These are phyloP conservation scores for Abrostola tripartita DNA, from an alignment of 2,888 invertebrate genomes.

Conservation along the genomic window DNA sequence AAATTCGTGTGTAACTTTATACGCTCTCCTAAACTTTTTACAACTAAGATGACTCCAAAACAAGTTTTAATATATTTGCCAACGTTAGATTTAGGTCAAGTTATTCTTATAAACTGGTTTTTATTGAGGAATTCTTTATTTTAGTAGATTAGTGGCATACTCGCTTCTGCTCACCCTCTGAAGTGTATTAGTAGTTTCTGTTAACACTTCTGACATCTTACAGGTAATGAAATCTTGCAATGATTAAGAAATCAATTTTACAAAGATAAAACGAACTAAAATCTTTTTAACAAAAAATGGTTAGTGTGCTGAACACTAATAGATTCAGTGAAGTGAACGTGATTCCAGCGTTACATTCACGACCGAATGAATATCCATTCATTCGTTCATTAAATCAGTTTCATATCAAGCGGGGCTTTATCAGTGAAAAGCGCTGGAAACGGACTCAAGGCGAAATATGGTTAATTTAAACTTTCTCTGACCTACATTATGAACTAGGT, in stretches of 20 bases:
- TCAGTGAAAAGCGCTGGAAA: constrained; percentile 50
- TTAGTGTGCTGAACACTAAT: constrained; percentile 59
- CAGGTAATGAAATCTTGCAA: neutral
- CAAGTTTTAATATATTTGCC: too few species aligned
- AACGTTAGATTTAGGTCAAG: too few species aligned
- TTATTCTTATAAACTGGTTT: too few species aligned
- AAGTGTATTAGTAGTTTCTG: too few species aligned
- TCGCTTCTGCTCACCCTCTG: too few species aligned
- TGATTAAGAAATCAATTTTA: constrained; percentile 2
- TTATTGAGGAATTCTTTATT: too few species aligned
- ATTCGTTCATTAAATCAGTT: constrained; percentile 79
- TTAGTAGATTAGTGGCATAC: too few species aligned
- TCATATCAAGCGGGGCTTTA: constrained; percentile 66
- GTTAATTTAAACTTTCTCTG: constrained; percentile 29
- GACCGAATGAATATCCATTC: constrained; percentile 75
- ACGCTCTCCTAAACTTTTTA: too few species aligned
- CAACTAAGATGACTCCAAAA: too few species aligned
- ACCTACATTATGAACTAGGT: neutral
- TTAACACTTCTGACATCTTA: neutral
- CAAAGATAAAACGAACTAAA: constrained; percentile 13
- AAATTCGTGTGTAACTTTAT: too few species aligned
- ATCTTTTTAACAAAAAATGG: constrained; percentile 41
- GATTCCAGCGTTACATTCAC: constrained; percentile 74
- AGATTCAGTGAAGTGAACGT: constrained; percentile 73
- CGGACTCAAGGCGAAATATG: constrained; percentile 20